phyloP scores from a whole-genome alignment of 2,797 vertebrate genomes.

The Trachurus trachurus region DNA sequence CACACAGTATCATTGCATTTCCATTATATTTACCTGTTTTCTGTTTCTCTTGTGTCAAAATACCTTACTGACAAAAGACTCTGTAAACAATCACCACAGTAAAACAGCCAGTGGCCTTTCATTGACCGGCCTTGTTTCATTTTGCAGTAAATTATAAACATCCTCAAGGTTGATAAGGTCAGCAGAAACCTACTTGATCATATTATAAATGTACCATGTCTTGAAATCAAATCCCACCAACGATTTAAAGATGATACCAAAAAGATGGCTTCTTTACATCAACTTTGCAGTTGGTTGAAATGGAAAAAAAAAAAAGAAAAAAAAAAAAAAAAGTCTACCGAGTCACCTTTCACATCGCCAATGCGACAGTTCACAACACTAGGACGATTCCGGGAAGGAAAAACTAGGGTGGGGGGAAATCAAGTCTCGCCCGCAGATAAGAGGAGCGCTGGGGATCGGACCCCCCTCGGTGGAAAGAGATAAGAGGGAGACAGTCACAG shows the following conservation, averaged over 20 bases:
- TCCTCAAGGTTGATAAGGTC: slow-evolving; percentile 62
- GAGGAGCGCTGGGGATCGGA: slow-evolving; percentile 65
- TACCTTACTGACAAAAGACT: slow-evolving; percentile 13
- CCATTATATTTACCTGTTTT: slow-evolving; percentile 42
- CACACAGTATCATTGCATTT: slow-evolving; percentile 24
- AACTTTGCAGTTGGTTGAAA: slow-evolving; percentile 54
- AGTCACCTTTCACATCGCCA: slow-evolving; percentile 79
- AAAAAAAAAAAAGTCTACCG: slow-evolving; percentile 34
- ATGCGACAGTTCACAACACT: slow-evolving; percentile 61
- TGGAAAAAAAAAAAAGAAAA: neutral
- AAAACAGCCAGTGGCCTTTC: slow-evolving; percentile 34
- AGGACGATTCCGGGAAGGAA: slow-evolving; percentile 83
- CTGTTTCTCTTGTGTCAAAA: slow-evolving; percentile 14
- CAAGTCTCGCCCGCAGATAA: slow-evolving; percentile 78
- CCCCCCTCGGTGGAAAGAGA: slow-evolving; percentile 80
- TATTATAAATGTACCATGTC: slow-evolving; percentile 55
- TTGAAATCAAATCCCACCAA: slow-evolving; percentile 72
- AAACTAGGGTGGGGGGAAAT: slow-evolving; percentile 27
- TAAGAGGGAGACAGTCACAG: slow-evolving; percentile 86
- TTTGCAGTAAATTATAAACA: slow-evolving; percentile 33
- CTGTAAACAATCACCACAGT: neutral
- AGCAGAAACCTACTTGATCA: slow-evolving; percentile 57
- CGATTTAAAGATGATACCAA: slow-evolving; percentile 62
- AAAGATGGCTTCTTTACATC: slow-evolving; percentile 53
- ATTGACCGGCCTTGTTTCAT: slow-evolving; percentile 44